Evolutionary conservation across 1,140 invertebrate genomes (phyloP).

Genomic region (Pseudobourletiella spinata): DNA sequence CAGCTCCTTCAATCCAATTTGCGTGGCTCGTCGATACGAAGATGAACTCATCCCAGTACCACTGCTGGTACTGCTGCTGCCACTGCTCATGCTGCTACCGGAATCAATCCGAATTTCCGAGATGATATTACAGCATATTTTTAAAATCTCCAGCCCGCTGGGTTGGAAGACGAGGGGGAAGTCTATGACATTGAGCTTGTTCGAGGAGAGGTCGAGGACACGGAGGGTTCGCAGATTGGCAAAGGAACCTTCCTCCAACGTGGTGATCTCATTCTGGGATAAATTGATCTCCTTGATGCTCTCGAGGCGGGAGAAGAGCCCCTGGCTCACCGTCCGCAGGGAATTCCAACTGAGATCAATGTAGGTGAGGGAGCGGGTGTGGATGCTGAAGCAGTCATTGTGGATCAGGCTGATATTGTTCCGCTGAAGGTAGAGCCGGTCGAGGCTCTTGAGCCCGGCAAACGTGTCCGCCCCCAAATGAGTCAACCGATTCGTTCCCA

Average conservation of each 20-base stretch:
- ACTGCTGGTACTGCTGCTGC: neutral
- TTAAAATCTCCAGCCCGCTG: slow-evolving; percentile 37
- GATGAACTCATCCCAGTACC: slow-evolving; percentile 52
- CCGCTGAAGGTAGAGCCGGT: slow-evolving; percentile 31
- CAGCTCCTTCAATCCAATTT: slow-evolving; percentile 57
- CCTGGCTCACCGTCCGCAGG: slow-evolving; percentile 51
- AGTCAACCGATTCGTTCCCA: slow-evolving; percentile 39
- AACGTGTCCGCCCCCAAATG: slow-evolving; percentile 38
- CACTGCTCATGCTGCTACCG: slow-evolving; percentile 3
- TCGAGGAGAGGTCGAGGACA: slow-evolving; percentile 54
- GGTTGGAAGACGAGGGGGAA: slow-evolving; percentile 39
- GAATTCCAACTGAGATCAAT: slow-evolving; percentile 66
- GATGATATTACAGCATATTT: slow-evolving; percentile 33
- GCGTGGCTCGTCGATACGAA: slow-evolving; percentile 44
- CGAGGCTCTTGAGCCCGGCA: slow-evolving; percentile 24
- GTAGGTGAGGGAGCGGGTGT: slow-evolving; percentile 31
- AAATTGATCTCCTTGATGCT: slow-evolving; percentile 58
- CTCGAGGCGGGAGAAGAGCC: slow-evolving; percentile 55
- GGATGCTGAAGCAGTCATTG: slow-evolving; percentile 23
- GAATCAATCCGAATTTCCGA: slow-evolving; percentile 24
- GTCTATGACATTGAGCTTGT: slow-evolving; percentile 48
- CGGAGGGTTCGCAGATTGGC: slow-evolving; percentile 51
- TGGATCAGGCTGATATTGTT: slow-evolving; percentile 33
- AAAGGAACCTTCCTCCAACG: slow-evolving; percentile 51
- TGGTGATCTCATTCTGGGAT: slow-evolving; percentile 38